phyloP scores from a whole-genome alignment of 2,888 invertebrate species.

The Aquatica leii region DNA sequence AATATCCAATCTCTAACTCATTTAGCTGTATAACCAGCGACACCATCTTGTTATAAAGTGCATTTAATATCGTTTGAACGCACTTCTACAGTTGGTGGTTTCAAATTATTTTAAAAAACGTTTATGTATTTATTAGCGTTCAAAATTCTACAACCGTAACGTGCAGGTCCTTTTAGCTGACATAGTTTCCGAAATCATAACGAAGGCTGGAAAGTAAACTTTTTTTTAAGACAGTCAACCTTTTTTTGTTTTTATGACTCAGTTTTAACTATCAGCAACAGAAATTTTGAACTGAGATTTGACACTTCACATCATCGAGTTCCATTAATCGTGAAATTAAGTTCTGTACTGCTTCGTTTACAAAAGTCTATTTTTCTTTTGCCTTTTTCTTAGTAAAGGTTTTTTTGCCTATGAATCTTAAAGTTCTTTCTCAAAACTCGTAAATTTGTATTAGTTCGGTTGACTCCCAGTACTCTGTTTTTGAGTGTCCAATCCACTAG shows the following conservation, averaged over 20 bases:
- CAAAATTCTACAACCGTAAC: background rate
- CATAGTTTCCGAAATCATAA: background rate
- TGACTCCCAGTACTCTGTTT: too few relatives aligned
- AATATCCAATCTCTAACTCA: background rate
- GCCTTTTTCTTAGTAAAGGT: too few relatives aligned
- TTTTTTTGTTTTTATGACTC: background rate
- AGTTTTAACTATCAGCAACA: background rate
- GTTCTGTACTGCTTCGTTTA: background rate
- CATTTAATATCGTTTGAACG: background rate
- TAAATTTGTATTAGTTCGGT: too few relatives aligned
- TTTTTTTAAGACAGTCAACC: too few relatives aligned
- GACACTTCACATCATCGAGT: constrained; percentile 1
- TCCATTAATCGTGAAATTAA: background rate
- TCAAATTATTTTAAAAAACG: background rate
- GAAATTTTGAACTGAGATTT: background rate
- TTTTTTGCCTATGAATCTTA: too few relatives aligned
- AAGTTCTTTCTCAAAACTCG: background rate
- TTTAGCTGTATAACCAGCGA: constrained; percentile 3
- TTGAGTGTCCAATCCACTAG: too few relatives aligned
- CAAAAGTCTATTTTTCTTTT: too few relatives aligned
- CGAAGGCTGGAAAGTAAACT: background rate
- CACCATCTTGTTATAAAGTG: constrained; percentile 7
- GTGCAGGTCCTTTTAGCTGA: background rate
- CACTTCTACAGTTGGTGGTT: too few relatives aligned
- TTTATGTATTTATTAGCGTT: constrained; percentile 3